These are phyloP conservation scores for Tapirus terrestris DNA, from an alignment of 2,113 vertebrate genomes.

Conservation along the genomic window DNA sequence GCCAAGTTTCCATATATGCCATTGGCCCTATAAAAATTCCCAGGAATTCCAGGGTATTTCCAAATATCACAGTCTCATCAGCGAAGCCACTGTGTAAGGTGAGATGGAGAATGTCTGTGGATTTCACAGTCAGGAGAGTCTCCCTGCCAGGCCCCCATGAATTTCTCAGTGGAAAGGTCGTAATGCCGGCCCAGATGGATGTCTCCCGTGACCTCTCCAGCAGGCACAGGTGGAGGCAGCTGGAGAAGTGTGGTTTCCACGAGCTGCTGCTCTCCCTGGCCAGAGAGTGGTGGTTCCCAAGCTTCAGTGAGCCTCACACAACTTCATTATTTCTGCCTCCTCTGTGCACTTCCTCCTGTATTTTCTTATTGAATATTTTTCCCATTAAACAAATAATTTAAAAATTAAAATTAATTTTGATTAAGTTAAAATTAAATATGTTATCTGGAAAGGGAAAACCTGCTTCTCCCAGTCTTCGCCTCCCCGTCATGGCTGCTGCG, in stretches of 20 bases:
- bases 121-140: background rate
- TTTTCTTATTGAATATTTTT: background rate
- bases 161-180: background rate
- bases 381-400: background rate
- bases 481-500: background rate
- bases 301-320: background rate
- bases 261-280: too few species aligned
- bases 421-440: background rate
- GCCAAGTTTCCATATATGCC: background rate
- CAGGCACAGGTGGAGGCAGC: too few species aligned
- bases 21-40: background rate
- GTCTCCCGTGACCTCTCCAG: too few species aligned
- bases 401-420: background rate
- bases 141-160: rapidly evolving
- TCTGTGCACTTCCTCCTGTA: rapidly evolving
- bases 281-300: too few species aligned
- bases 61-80: background rate
- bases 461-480: rapidly evolving
- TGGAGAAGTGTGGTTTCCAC: background rate
- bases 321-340: background rate
- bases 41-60: background rate
- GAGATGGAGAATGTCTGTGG: rapidly evolving
- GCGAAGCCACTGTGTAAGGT: rapidly evolving
- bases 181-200: background rate
- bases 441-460: background rate